phyloP scores from a whole-genome alignment of 2,113 vertebrate species.

The Sceloporus tristichus region DNA sequence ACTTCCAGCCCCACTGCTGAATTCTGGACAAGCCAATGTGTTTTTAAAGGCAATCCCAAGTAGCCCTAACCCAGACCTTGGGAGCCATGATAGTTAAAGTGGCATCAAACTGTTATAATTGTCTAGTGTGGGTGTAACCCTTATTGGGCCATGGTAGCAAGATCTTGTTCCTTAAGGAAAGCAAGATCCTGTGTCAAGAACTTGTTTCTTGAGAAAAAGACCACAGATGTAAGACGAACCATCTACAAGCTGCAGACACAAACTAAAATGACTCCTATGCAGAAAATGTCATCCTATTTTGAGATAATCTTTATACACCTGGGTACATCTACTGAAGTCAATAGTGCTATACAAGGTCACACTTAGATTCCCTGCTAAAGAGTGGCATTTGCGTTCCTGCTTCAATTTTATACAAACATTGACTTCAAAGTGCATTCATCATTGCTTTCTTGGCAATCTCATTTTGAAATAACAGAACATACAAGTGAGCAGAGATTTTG shows the following conservation, averaged over 20 bases:
- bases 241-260: not conserved
- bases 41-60: no score
- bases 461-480: conserved; percentile 36
- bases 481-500: conserved; percentile 11
- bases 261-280: not conserved
- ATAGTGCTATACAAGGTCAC: conserved; percentile 12
- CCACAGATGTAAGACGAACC: no score
- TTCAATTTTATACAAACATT: conserved; percentile 28
- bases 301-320: not conserved
- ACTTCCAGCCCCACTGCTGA: no score
- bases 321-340: not conserved
- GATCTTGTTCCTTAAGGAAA: not conserved
- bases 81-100: no score
- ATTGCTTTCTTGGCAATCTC: conserved; percentile 23
- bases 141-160: no score
- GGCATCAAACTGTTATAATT: no score
- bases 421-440: not conserved
- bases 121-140: no score
- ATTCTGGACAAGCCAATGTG: no score
- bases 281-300: conserved; percentile 4
- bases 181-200: not conserved
- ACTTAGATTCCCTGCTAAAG: conserved; percentile 28
- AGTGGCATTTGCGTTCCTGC: not conserved
- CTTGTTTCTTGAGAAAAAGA: not conserved
- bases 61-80: not conserved